These are phyloP conservation scores for Oreortyx pictus DNA, from an alignment of 2,797 vertebrate species.

Conservation along the genomic window DNA sequence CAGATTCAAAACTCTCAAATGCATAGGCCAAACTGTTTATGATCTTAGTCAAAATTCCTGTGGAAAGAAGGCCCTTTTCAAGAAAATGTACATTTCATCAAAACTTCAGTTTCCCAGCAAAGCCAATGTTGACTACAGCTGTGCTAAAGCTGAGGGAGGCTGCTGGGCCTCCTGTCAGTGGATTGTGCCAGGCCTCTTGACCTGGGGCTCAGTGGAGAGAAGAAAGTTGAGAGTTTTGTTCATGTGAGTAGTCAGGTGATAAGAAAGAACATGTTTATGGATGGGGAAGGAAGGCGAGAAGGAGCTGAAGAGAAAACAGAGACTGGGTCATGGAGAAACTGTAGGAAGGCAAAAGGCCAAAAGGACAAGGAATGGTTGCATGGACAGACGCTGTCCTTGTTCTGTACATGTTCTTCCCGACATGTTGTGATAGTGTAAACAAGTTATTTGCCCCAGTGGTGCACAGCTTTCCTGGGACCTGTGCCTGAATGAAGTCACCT, in stretches of 20 bases:
- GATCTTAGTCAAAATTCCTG: constrained; percentile 54
- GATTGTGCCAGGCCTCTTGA: background rate
- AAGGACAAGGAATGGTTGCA: background rate
- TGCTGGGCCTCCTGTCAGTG: background rate
- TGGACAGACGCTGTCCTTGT: background rate
- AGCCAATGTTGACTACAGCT: background rate
- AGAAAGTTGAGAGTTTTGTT: background rate
- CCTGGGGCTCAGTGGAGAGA: background rate
- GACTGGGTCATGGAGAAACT: background rate
- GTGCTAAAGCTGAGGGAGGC: background rate
- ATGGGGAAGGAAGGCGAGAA: background rate
- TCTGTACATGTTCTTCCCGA: background rate
- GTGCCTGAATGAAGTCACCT: background rate
- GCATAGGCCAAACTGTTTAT: constrained; percentile 28
- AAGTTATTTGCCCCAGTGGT: background rate
- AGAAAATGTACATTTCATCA: constrained; percentile 27
- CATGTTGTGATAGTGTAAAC: background rate
- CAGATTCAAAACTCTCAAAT: background rate
- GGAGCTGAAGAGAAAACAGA: background rate
- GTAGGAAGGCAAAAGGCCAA: background rate
- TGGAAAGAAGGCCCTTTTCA: constrained; percentile 47
- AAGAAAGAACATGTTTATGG: background rate
- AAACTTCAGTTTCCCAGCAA: background rate
- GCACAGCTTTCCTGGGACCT: background rate
- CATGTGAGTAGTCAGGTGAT: background rate